Conservation (phyloP, 2,888 invertebrate species). For the Spilarctia lutea region DNA sequence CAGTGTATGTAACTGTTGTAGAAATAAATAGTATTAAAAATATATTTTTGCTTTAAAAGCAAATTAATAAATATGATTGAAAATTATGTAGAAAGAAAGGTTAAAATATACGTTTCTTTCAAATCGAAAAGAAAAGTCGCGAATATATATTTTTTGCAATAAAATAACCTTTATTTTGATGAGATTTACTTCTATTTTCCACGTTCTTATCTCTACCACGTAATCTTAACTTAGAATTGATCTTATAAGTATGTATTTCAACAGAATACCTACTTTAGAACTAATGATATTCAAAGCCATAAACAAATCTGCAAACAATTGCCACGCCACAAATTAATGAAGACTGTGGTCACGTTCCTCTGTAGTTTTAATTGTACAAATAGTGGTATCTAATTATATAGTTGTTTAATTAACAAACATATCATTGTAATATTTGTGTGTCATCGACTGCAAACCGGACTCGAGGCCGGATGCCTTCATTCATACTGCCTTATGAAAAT, state of each 20-base stretch:
- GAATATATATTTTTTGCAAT: background rate
- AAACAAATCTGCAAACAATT: slow-evolving; percentile 7
- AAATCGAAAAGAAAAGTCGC: no score
- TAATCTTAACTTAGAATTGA: background rate
- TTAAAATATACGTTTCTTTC: no score
- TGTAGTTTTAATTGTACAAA: slow-evolving; percentile 26
- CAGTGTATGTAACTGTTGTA: background rate
- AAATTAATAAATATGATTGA: no score
- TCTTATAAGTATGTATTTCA: background rate
- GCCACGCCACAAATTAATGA: slow-evolving; percentile 10
- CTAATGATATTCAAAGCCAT: slow-evolving; percentile 9
- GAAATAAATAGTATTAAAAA: no score
- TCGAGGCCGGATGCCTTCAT: slow-evolving; percentile 56
- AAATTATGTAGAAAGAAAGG: no score
- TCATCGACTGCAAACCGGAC: slow-evolving; percentile 56
- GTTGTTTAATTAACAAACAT: slow-evolving; percentile 48
- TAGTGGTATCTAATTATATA: slow-evolving; percentile 31
- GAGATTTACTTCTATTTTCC: background rate
- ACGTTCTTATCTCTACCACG: no score
- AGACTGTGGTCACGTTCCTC: slow-evolving; percentile 28
- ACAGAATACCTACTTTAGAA: background rate
- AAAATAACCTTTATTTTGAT: background rate
- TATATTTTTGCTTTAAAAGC: no score
- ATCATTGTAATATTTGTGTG: slow-evolving; percentile 50
- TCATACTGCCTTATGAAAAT: slow-evolving; percentile 60